Conservation (phyloP, 2,113 vertebrate species). For the Dasypus novemcinctus region DNA sequence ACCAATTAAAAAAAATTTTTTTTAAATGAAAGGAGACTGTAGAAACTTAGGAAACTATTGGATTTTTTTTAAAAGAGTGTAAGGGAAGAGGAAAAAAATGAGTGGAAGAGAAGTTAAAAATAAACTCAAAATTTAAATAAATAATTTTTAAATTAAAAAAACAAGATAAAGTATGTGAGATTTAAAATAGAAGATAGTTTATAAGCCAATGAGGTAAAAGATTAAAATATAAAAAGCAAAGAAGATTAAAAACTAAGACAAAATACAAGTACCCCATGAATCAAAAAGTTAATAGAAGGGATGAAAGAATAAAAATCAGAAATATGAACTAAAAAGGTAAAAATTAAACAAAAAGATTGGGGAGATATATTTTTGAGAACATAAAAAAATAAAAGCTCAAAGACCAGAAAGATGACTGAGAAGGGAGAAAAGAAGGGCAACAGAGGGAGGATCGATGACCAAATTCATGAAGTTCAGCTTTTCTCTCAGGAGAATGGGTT, state of each 20-base stretch:
- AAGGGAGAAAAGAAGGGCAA: not conserved
- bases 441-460: not conserved
- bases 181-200: not conserved
- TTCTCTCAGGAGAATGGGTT: not conserved
- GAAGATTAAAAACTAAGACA: not conserved
- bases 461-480: not conserved
- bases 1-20: not conserved
- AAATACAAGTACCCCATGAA: not conserved
- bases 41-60: not conserved
- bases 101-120: not conserved
- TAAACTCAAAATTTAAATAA: not conserved
- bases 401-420: not conserved
- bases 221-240: not conserved
- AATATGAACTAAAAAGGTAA: conserved; percentile 17
- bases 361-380: not conserved
- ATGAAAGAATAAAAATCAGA: not conserved
- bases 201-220: conserved; percentile 8
- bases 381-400: not conserved
- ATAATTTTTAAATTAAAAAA: too few species aligned
- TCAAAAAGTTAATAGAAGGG: not conserved
- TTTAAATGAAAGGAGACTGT: not conserved
- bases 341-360: not conserved
- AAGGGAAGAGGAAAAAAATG: not conserved
- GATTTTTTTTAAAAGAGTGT: not conserved
- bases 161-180: not conserved